Conservation (phyloP, 2,797 vertebrate species). For the Myoxocephalus aenaeus region DNA sequence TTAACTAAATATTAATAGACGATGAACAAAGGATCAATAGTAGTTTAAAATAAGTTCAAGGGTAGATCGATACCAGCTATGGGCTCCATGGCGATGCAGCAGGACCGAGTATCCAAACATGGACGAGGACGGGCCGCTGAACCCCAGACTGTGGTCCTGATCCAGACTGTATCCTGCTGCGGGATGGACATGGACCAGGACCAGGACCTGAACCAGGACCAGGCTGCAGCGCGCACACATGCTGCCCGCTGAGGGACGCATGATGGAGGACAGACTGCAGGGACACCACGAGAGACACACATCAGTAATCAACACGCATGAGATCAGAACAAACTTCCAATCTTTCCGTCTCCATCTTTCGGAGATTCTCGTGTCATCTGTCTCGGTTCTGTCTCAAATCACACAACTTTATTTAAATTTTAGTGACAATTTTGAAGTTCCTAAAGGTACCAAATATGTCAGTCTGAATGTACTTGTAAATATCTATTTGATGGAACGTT, state of each 20-base stretch:
- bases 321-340: background rate
- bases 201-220: slow-evolving; percentile 24
- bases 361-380: background rate
- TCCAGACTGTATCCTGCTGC: slow-evolving; percentile 84
- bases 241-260: slow-evolving; percentile 26
- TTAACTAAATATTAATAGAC: background rate
- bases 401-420: background rate
- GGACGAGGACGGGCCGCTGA: slow-evolving; percentile 77
- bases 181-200: slow-evolving; percentile 31
- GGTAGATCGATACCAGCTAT: slow-evolving; percentile 64
- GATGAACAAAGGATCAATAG: background rate
- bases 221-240: background rate
- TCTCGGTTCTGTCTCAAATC: background rate
- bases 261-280: slow-evolving; percentile 43
- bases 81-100: slow-evolving; percentile 59
- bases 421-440: background rate
- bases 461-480: background rate
- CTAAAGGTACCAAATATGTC: background rate
- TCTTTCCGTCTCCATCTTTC: background rate
- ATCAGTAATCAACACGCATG: background rate
- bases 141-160: slow-evolving; percentile 80
- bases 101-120: slow-evolving; percentile 86
- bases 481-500: background rate
- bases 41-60: slow-evolving; percentile 4
- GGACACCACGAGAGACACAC: slow-evolving; percentile 20